These are phyloP conservation scores for Hyperopisus bebe DNA, from an alignment of 2,113 vertebrate species.

Conservation along the genomic window DNA sequence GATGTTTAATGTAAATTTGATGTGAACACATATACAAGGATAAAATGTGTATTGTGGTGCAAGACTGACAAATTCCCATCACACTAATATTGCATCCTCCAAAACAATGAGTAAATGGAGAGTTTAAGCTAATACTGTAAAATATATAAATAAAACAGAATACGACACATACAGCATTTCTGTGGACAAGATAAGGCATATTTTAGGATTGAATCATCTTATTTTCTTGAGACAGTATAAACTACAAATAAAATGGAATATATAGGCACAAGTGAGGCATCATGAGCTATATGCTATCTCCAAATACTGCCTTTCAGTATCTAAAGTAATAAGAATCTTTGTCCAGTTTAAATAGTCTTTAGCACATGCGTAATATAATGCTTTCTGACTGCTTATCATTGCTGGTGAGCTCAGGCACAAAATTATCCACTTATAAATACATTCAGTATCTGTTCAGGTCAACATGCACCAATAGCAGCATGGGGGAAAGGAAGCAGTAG, in stretches of 20 bases:
- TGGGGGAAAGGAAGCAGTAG: constrained; percentile 17
- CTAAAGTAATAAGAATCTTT: background rate
- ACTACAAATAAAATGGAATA: background rate
- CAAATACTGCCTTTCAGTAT: constrained; percentile 1
- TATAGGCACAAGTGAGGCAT: constrained; percentile 12
- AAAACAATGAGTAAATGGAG: background rate
- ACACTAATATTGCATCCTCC: background rate
- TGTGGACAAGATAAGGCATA: background rate
- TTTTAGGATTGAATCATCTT: background rate
- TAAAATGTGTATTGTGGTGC: constrained; percentile 18
- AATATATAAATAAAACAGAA: constrained; percentile 15
- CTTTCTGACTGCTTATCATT: constrained; percentile 40
- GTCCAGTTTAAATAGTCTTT: constrained; percentile 12
- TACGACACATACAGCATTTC: background rate
- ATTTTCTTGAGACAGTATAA: background rate
- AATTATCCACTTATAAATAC: constrained; percentile 46
- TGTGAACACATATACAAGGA: constrained; percentile 51
- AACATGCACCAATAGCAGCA: constrained; percentile 58
- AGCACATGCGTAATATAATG: constrained; percentile 4
- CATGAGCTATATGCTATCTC: background rate
- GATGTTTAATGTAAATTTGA: constrained; percentile 13
- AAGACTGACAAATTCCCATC: constrained; percentile 3
- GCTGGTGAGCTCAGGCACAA: constrained; percentile 68
- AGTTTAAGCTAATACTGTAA: constrained; percentile 10
- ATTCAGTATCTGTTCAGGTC: constrained; percentile 72